Evolutionary conservation across 2,113 vertebrate genomes (phyloP).

Genomic region (Crocuta crocuta): DNA sequence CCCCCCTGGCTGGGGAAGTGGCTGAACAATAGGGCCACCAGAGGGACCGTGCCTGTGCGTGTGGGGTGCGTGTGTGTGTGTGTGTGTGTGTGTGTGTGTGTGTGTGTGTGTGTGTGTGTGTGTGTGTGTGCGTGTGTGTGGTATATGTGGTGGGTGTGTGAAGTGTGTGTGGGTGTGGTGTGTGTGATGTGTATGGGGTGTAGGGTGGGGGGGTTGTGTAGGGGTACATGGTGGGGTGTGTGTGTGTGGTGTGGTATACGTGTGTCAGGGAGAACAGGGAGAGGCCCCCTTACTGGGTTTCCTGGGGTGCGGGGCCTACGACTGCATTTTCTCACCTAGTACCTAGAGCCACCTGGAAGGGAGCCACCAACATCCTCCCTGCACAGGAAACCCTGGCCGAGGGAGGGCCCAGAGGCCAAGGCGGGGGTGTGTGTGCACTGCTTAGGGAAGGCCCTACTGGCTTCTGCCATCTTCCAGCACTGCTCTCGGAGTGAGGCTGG

Average conservation of each 20-base stretch:
- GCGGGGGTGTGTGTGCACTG: fast-evolving
- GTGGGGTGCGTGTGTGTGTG: background rate
- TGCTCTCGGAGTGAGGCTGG: background rate
- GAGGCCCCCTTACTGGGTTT: background rate
- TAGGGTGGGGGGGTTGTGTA: no score
- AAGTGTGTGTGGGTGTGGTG: background rate
- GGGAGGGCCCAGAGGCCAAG: background rate
- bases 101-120: background rate
- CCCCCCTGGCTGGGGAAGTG: constrained; percentile 41
- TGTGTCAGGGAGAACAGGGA: background rate
- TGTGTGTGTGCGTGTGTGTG: background rate
- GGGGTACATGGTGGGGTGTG: background rate
- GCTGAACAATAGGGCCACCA: constrained; percentile 58
- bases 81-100: background rate
- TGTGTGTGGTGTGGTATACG: background rate
- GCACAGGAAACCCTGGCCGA: background rate
- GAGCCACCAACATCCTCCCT: background rate
- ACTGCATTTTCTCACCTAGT: background rate
- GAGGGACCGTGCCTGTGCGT: background rate
- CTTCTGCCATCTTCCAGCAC: background rate
- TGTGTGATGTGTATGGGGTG: background rate
- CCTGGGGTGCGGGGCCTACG: background rate
- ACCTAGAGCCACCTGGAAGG: background rate
- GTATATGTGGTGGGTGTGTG: background rate
- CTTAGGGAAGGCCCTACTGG: background rate